Evolutionary conservation across 2,113 vertebrate genomes (phyloP), one percentile per base, ranked within the genome.

Genomic region (Pithys albifrons): DNA sequence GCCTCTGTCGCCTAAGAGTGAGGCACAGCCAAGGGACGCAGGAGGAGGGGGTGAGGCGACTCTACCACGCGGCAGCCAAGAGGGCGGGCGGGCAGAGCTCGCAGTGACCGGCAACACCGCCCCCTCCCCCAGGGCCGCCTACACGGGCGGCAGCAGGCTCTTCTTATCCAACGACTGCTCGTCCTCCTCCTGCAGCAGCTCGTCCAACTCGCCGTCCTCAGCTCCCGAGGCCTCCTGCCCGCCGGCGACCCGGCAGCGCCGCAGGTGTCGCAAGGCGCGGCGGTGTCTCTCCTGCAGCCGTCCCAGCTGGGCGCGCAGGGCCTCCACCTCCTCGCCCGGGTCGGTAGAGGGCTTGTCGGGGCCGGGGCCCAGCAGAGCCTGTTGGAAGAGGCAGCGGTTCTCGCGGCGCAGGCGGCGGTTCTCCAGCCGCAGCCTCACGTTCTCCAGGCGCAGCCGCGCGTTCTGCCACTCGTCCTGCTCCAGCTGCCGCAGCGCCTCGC

Each of bases 381-480:
- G 96, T 4, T 79, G 97, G 78, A 98, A 98, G 59, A 98, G 97
- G 72, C 77, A 85, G 57, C 98, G 97, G 69, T 99, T 99, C 96
- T 99, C 98, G 14, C 97, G 95, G 94, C 89, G 97, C 45, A 99
- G 97, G 25, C 96, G 93, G 80, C 97, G 95, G 74, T 98, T 99
- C 96, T 99, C 98, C 3, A 97, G 89, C 85, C 93, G 96, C 58
- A 99, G 98, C 41, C 92, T 96, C 62, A 98, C 66, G 88, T 98
- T 99, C 96, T 99, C 98, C 17, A 96, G 71, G 29, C 96, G 97
- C 57, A 99, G 97, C 70, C 97, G 95, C 13, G 58, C 96, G 78
- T 99, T 99, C 48, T 98, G 97, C 48, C 89, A 94, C 97, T 99
- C 99, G 88, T 98, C 97, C 85, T 99, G 98, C 27, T 99, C 97